phyloP scores from a whole-genome alignment of 2,113 vertebrate species.

The Salminus brasiliensis region DNA sequence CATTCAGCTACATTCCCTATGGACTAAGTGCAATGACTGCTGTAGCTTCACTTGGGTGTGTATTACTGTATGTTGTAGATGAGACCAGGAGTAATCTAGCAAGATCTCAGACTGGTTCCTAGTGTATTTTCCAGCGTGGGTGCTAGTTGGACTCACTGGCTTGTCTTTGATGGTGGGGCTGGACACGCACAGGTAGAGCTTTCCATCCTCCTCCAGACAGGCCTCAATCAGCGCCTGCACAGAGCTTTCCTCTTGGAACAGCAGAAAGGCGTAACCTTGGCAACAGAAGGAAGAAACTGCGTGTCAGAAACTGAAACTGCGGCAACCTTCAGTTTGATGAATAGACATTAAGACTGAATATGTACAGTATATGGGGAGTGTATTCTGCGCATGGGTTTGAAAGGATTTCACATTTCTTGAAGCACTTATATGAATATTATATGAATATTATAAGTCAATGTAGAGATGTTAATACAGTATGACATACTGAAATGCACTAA shows the following conservation, averaged over 20 bases:
- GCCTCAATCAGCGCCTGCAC: slow-evolving; percentile 97
- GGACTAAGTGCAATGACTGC: too few species aligned
- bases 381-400: not conserved
- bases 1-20: too few species aligned
- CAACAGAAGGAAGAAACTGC: slow-evolving; percentile 39
- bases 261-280: slow-evolving; percentile 95
- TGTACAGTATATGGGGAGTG: not conserved
- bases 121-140: not conserved
- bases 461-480: too few species aligned
- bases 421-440: too few species aligned
- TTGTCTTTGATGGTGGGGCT: slow-evolving; percentile 99
- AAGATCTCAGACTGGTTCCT: not conserved
- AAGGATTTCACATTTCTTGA: not conserved
- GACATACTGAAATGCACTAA: too few species aligned
- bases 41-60: too few species aligned
- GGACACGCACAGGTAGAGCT: slow-evolving; percentile 97
- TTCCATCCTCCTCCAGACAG: slow-evolving; percentile 96
- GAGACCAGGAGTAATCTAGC: too few species aligned
- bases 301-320: not conserved
- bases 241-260: slow-evolving; percentile 98
- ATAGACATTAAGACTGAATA: not conserved
- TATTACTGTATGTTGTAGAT: too few species aligned
- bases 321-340: not conserved
- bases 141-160: slow-evolving; percentile 82
- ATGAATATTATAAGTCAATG: too few species aligned